Evolutionary conservation across 2,888 invertebrate species (phyloP).

Genomic region (Lasioglossum villosulum): DNA sequence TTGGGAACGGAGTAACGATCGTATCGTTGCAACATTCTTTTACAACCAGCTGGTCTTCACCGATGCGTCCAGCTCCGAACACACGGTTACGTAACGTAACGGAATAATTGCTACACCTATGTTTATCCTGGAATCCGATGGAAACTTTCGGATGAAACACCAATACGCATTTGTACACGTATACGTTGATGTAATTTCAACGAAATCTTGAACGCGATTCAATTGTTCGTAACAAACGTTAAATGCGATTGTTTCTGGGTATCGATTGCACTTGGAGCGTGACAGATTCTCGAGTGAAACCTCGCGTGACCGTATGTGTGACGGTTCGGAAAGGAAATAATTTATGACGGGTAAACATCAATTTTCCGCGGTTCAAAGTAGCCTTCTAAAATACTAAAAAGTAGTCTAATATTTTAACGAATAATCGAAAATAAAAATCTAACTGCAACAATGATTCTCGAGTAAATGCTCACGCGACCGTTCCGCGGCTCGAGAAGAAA

Average conservation of each 20-base stretch:
- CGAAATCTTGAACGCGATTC: neutral
- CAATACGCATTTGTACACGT: neutral
- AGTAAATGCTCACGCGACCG: neutral
- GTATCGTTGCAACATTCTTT: neutral
- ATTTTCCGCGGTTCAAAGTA: neutral
- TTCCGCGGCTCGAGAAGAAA: neutral
- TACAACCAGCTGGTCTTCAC: neutral
- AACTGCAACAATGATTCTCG: neutral
- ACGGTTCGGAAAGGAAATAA: neutral
- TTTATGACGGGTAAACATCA: neutral
- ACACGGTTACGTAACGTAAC: conserved; percentile 30
- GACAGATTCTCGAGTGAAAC: neutral
- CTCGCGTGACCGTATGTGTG: neutral
- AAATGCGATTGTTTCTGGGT: neutral
- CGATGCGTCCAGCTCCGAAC: neutral
- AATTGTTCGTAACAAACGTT: neutral
- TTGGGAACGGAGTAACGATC: neutral
- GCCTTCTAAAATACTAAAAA: neutral
- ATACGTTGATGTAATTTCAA: neutral
- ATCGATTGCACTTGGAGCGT: neutral
- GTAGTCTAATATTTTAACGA: neutral
- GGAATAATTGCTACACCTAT: conserved; percentile 11
- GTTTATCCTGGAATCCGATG: conserved; percentile 9
- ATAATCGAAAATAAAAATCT: too few species aligned
- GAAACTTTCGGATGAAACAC: conserved; percentile 20